Base-by-base conservation (phyloP, 2,888 invertebrate genomes). In the Saturnia japonica region DNA sequence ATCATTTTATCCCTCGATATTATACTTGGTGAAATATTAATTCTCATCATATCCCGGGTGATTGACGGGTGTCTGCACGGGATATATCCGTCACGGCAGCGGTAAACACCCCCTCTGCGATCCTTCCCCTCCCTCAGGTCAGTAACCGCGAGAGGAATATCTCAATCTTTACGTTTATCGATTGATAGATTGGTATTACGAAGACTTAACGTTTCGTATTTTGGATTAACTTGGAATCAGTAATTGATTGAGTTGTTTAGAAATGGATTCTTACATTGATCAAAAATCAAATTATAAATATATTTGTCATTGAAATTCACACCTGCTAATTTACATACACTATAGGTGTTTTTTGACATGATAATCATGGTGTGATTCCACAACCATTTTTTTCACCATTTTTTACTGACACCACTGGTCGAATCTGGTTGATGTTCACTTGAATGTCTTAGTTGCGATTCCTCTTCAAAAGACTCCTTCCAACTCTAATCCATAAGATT, bases 141-240 rank as follows among this genome's bases (percentile, higher is more conserved):
- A 51, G 51, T 68, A 62, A 51, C 40, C 28, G 80, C 79, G 78
- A 87, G 85, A 85, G 85, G 90, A 89, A 93, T 91, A 93, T 93
- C 93, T 93, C 91, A 93, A 93, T 93, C 93, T 93, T 91, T 88
- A 88, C 88, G 90, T 89, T 90, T 92, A 92, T 92, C 91, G 92
- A 93, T 92, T 91, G 92, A 92, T 91, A 87, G 91, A 91, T 92
- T 89, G 90, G 91, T 68, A 57, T 34, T 57, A 54, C 40, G 40
- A 51, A 67, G 70, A 54, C 67, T 70, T 73, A 70, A 69, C 74
- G 75, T 69, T 70, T 67, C 57, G 57, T 60, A 60, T 60, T 60
- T 60, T 25, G 57, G 57, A 60, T 60, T 60, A 60, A 60, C 57
- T 28, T 14, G 25, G 28, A 28, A 28, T 28, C 14, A 25, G 25